Base-by-base conservation (phyloP, 2,888 invertebrate genomes). In the Bhutanitis thaidina region DNA sequence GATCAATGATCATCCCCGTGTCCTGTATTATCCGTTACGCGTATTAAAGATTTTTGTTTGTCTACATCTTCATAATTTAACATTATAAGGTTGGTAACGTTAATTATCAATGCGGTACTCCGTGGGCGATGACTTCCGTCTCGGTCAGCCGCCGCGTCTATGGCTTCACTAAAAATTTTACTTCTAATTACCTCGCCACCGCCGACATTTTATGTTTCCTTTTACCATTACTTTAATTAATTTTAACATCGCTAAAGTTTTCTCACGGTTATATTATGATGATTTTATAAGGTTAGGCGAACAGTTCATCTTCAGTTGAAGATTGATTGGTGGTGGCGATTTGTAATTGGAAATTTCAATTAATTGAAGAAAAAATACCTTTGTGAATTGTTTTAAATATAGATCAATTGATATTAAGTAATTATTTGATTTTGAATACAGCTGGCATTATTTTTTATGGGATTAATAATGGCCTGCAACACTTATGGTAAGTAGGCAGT, bases 201-300 rank as follows among this genome's bases (percentile, higher is more conserved):
- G 69, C 77, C 74, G 72, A 75, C 76, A 64, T 73, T 85, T 85
- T 81, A 84, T 85, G 80, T 84, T 84, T 84, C 82, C 83, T 81
- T 74, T 69, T 69, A 64, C 80, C 74, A 83, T 85, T 83, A 85
- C 66, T 77, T 80, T 82, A 86, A 86, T 85, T 84, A 84, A 81
- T 82, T 84, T 74, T 72, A 69, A 74, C 70, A 68, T 71, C 71
- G 71, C 67, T 71, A 69, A 72, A 67, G 69, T 78, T 79, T 84
- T 87, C 86, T 84, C 86, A 85, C 84, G 82, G 66, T 65, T 27
- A 25, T 43, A 41, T 46, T 54, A 51, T 51, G 34, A 49, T 38
- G 35, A 40, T 27, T 52, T 43, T 43, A 43, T 41, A 47, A 43
- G 43, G 14, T 34, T 38, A 38, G 27, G 20, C 47, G 45, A 38